Conservation (phyloP, 2,113 vertebrate genomes). For the Diphyllodes magnificus region DNA sequence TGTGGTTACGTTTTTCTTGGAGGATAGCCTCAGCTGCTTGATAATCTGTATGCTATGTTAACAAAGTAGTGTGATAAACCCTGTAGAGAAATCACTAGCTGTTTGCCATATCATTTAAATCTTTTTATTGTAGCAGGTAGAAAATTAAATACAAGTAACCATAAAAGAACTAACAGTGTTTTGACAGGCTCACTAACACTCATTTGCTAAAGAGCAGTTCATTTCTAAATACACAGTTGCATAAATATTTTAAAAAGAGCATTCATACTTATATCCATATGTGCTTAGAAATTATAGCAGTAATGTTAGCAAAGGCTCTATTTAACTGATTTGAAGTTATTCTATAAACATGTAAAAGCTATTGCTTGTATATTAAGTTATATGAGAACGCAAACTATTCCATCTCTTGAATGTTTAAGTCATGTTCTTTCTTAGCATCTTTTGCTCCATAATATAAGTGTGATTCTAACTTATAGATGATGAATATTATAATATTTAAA, state of each 20-base stretch:
- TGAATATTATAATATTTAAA: not conserved
- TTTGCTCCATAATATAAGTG: not conserved
- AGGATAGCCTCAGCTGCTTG: slow-evolving; percentile 36
- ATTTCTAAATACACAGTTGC: slow-evolving; percentile 35
- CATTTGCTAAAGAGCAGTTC: not conserved
- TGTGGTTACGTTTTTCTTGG: slow-evolving; percentile 20
- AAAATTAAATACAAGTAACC: slow-evolving; percentile 18
- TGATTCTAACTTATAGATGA: not conserved
- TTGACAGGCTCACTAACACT: not conserved
- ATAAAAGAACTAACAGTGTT: not conserved
- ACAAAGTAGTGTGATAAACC: slow-evolving; percentile 47
- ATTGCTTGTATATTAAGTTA: not conserved
- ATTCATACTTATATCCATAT: not conserved
- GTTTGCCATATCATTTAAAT: not conserved
- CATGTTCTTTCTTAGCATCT: not conserved
- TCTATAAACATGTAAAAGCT: not conserved
- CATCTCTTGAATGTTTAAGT: not conserved
- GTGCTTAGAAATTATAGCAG: not conserved
- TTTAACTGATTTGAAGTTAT: not conserved
- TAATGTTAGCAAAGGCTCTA: not conserved
- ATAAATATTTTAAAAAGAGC: slow-evolving; percentile 1
- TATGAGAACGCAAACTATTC: not conserved
- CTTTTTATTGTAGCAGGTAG: slow-evolving; percentile 20
- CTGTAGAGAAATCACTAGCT: slow-evolving; percentile 46
- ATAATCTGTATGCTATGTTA: slow-evolving; percentile 20